Conservation (phyloP, 2,113 vertebrate species). For the Labrus mixtus region DNA sequence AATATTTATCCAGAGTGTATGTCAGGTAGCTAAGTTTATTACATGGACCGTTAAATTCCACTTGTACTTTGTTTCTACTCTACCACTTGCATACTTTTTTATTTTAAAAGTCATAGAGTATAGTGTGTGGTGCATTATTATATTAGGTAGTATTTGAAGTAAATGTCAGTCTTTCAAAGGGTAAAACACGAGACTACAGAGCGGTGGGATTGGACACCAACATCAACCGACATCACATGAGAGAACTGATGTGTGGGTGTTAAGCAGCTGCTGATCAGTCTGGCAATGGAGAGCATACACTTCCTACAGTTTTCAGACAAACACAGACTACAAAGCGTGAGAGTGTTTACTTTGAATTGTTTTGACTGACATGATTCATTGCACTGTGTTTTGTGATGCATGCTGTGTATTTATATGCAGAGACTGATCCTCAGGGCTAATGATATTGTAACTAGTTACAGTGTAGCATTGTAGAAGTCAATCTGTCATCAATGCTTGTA, state of each 20-base stretch:
- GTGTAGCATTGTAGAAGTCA: slow-evolving; percentile 2
- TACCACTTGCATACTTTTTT: not conserved
- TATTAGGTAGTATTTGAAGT: not conserved
- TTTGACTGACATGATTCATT: slow-evolving; percentile 68
- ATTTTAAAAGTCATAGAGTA: too few relatives aligned
- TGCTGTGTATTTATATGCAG: slow-evolving; percentile 49
- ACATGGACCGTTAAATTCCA: too few relatives aligned
- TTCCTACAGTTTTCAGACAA: slow-evolving; percentile 63
- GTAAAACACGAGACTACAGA: slow-evolving; percentile 2
- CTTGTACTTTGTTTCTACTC: too few relatives aligned
- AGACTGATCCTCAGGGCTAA: slow-evolving; percentile 8
- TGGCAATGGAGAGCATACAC: slow-evolving; percentile 37
- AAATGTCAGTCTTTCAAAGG: not conserved
- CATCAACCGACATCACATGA: not conserved
- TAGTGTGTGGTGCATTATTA: not conserved
- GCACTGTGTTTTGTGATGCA: slow-evolving; percentile 53
- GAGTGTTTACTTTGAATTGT: slow-evolving; percentile 68
- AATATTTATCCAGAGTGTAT: too few relatives aligned
- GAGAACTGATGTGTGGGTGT: not conserved
- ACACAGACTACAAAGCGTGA: slow-evolving; percentile 61
- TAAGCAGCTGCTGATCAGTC: slow-evolving; percentile 18
- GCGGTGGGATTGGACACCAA: slow-evolving; percentile 18
- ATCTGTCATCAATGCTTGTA: not conserved
- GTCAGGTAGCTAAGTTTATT: too few relatives aligned
- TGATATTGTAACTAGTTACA: slow-evolving; percentile 5